These are phyloP conservation scores for Crossocerus cetratus DNA, from an alignment of 2,888 invertebrate genomes.

Conservation along the genomic window DNA sequence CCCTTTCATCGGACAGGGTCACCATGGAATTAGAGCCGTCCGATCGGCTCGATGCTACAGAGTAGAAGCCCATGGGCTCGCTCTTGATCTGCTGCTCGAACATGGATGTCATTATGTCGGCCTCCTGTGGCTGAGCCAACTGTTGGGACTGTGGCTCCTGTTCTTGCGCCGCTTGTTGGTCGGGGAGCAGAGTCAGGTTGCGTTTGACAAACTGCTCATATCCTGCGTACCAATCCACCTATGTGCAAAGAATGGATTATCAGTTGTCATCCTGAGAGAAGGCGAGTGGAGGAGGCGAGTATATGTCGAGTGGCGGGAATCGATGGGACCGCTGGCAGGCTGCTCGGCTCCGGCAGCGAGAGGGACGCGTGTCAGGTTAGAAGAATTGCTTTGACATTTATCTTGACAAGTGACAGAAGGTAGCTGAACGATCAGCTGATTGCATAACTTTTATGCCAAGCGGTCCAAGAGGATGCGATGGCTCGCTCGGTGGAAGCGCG, in stretches of 20 bases:
- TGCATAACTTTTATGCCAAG: conserved; percentile 75
- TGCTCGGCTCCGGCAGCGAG: conserved; percentile 31
- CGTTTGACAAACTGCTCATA: conserved; percentile 78
- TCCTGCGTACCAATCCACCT: conserved; percentile 78
- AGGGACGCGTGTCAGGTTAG: conserved; percentile 61
- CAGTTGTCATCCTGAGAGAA: conserved; percentile 24
- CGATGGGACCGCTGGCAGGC: conserved; percentile 9
- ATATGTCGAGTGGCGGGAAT: conserved; percentile 7
- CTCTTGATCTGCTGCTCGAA: conserved; percentile 85
- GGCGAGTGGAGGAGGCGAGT: neutral
- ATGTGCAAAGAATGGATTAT: conserved; percentile 48
- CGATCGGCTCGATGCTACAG: conserved; percentile 75
- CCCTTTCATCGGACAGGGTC: conserved; percentile 74
- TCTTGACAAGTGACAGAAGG: conserved; percentile 76
- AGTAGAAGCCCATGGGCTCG: conserved; percentile 83
- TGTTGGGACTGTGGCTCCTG: conserved; percentile 64
- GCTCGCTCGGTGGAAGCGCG: conserved; percentile 40
- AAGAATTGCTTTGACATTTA: conserved; percentile 70
- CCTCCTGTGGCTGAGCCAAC: conserved; percentile 63
- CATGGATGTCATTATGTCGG: conserved; percentile 78
- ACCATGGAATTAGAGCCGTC: conserved; percentile 76
- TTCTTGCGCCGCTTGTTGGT: conserved; percentile 69
- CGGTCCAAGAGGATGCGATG: conserved; percentile 46
- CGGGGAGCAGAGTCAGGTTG: conserved; percentile 77
- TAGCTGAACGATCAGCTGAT: conserved; percentile 75